Evolutionary conservation across 2,113 vertebrate species (phyloP).

Genomic region (Terrapene triunguis): DNA sequence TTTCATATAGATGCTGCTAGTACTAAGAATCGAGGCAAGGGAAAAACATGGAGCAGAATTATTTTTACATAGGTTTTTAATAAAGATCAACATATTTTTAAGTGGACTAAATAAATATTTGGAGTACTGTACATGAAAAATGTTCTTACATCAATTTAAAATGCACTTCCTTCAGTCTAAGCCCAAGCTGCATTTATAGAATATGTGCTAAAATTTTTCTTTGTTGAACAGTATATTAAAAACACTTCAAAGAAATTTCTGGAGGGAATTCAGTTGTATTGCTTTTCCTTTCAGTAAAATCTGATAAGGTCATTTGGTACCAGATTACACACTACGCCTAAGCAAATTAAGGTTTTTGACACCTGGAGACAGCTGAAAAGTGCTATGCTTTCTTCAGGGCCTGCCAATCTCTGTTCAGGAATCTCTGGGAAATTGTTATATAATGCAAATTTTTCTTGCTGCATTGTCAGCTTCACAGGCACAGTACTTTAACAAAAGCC

Average conservation of each 20-base stretch:
- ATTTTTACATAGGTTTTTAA: not conserved
- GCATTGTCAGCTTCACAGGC: not conserved
- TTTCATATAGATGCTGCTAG: not conserved
- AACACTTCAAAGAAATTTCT: slow-evolving; percentile 7
- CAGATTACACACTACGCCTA: not conserved
- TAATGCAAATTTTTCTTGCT: not conserved
- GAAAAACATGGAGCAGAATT: not conserved
- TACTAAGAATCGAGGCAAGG: not conserved
- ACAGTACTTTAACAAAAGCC: not conserved
- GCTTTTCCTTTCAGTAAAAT: slow-evolving; percentile 45
- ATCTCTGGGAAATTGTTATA: slow-evolving; percentile 20
- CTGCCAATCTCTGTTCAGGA: slow-evolving; percentile 13
- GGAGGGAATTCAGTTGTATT: slow-evolving; percentile 1
- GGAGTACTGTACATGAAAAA: not conserved
- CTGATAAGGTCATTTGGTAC: slow-evolving; percentile 22
- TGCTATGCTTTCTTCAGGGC: not conserved
- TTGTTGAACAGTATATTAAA: slow-evolving; percentile 21
- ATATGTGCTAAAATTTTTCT: not conserved
- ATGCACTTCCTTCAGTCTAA: not conserved
- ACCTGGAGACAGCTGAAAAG: not conserved
- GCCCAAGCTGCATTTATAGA: not conserved
- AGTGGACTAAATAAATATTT: not conserved
- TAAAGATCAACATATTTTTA: not conserved
- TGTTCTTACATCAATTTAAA: not conserved
- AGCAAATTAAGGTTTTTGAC: slow-evolving; percentile 41